Evolutionary conservation across 2,888 invertebrate genomes (phyloP).

Genomic region (Acronicta leporina): DNA sequence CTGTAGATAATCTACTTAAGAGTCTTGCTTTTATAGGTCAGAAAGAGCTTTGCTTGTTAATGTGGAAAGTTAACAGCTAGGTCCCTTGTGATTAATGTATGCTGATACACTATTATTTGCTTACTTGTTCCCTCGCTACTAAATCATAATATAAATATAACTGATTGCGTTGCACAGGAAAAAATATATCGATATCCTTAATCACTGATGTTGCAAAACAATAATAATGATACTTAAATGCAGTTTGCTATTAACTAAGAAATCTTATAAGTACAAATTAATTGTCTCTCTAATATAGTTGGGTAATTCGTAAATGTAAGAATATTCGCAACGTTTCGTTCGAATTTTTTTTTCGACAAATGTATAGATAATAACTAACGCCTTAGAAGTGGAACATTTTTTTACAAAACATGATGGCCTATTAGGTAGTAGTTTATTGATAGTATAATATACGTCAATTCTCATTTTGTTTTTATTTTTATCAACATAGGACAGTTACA

Average conservation of each 20-base stretch:
- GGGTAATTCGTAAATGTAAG: too few relatives aligned
- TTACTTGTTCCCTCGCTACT: too few relatives aligned
- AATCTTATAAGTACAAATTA: too few relatives aligned
- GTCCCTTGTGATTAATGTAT: neutral
- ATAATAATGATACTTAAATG: slow-evolving; percentile 36
- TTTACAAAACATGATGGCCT: neutral
- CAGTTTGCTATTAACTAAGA: slow-evolving; percentile 4
- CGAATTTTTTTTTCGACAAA: neutral
- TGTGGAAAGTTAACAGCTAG: neutral
- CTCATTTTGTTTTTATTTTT: slow-evolving; percentile 23
- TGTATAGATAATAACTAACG: slow-evolving; percentile 3
- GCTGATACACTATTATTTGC: too few relatives aligned
- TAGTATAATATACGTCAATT: neutral
- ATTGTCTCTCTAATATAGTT: too few relatives aligned
- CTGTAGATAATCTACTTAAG: neutral
- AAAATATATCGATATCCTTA: slow-evolving; percentile 38
- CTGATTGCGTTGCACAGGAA: slow-evolving; percentile 35
- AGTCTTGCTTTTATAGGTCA: neutral
- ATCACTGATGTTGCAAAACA: slow-evolving; percentile 31
- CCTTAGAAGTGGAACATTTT: neutral
- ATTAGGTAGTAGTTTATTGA: neutral
- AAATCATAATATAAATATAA: too few relatives aligned
- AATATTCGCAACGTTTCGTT: too few relatives aligned
- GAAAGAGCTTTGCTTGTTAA: neutral
- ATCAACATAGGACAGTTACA: slow-evolving; percentile 30